A percentile compares a stretch with the other conserved stretches of the same genome.
phyloP scores from a whole-genome alignment of 1,140 invertebrate genomes.

The Ridgeia piscesae region DNA sequence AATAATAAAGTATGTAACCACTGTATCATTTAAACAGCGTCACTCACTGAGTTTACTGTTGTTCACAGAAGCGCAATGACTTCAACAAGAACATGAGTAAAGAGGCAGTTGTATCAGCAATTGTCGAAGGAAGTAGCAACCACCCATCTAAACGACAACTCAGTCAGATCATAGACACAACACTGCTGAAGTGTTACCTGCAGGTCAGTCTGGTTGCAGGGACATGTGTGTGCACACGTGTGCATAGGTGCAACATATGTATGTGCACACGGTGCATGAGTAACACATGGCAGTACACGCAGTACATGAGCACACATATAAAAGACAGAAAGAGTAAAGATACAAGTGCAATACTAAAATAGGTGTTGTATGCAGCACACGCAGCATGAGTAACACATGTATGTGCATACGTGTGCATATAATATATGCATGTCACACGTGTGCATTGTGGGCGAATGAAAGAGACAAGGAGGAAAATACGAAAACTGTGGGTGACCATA shows the following conservation, averaged over 20 bases:
- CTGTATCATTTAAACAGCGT: background rate
- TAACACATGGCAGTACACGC: no score
- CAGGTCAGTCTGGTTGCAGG: constrained; percentile 64
- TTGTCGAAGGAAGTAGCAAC: constrained; percentile 60
- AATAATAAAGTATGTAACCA: no score
- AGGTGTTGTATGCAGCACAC: no score
- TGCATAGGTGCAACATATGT: background rate
- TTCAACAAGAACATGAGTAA: constrained; percentile 41
- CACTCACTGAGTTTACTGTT: constrained; percentile 15
- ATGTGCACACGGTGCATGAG: background rate
- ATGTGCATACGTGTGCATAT: no score
- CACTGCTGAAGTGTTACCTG: constrained; percentile 92
- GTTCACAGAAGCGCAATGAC: constrained; percentile 54
- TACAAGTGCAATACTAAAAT: no score
- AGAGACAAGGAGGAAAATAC: background rate
- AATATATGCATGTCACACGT: no score
- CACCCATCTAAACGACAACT: constrained; percentile 66
- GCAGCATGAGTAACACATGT: no score
- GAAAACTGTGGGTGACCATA: no score
- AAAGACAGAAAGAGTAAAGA: no score
- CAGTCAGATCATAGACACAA: constrained; percentile 93
- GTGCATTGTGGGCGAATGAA: background rate
- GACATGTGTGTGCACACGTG: background rate
- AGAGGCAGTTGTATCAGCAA: constrained; percentile 48
- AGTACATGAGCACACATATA: no score